Percentiles rank a stretch among this genome's conserved stretches.
These are phyloP conservation scores for Sebastes nivosus DNA, from an alignment of 2,797 vertebrate species.

Conservation along the genomic window DNA sequence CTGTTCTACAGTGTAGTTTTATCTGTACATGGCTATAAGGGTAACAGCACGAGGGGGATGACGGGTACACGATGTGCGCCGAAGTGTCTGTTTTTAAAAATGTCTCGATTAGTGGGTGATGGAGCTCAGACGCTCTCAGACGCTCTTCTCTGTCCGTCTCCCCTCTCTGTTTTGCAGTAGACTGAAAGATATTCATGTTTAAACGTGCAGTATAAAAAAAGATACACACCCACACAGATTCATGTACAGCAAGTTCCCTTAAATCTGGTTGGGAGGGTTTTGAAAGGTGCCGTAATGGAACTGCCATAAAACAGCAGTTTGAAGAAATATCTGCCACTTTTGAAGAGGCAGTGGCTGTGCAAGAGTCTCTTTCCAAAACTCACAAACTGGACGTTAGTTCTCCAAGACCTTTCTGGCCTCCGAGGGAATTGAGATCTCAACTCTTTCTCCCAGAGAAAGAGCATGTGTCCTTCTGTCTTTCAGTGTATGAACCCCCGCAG, in stretches of 20 bases:
- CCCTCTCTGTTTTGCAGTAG: slow-evolving; percentile 70
- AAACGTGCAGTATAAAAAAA: slow-evolving; percentile 85
- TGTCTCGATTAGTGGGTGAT: slow-evolving; percentile 58
- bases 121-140: slow-evolving; percentile 20
- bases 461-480: slow-evolving; percentile 27
- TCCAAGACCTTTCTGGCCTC: slow-evolving; percentile 23
- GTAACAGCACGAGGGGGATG: slow-evolving; percentile 62
- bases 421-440: slow-evolving; percentile 13
- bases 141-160: slow-evolving; percentile 49
- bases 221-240: slow-evolving; percentile 71
- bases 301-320: slow-evolving; percentile 85
- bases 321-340: slow-evolving; percentile 61
- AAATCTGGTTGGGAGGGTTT: slow-evolving; percentile 50
- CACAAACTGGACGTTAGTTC: slow-evolving; percentile 28
- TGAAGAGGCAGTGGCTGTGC: slow-evolving; percentile 46
- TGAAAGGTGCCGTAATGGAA: slow-evolving; percentile 73
- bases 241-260: slow-evolving; percentile 71
- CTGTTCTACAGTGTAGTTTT: slow-evolving; percentile 80
- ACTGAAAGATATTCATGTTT: slow-evolving; percentile 77
- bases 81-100: slow-evolving; percentile 59
- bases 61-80: slow-evolving; percentile 51
- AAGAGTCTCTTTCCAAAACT: slow-evolving; percentile 62
- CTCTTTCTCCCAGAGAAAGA: slow-evolving; percentile 38
- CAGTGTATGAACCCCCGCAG: slow-evolving; percentile 16
- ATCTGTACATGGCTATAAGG: slow-evolving; percentile 80